Percentiles rank a stretch among this genome's conserved stretches.
phyloP scores from a whole-genome alignment of 2,113 vertebrate genomes.

The Planiliza haematocheilus region DNA sequence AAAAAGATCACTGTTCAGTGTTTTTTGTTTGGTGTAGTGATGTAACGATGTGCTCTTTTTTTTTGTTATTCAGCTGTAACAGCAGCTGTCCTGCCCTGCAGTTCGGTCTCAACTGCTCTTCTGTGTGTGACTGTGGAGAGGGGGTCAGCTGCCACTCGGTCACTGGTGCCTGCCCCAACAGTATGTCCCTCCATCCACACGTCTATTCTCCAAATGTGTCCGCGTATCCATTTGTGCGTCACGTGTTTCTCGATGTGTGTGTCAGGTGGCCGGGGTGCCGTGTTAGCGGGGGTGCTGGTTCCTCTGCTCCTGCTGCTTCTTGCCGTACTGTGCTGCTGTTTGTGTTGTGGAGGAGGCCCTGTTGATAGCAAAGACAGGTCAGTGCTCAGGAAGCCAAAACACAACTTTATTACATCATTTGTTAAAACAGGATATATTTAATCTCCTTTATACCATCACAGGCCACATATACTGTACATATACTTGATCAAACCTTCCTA shows the following conservation, averaged over 20 bases:
- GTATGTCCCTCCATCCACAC: constrained; percentile 75
- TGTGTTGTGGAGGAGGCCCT: constrained; percentile 81
- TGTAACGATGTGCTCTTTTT: constrained; percentile 14
- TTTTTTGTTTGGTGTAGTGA: background rate
- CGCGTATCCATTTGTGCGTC: background rate
- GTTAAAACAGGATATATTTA: too few relatives aligned
- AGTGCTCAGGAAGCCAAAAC: too few relatives aligned
- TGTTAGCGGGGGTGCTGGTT: constrained; percentile 84
- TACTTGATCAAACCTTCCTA: too few relatives aligned
- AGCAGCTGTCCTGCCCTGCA: constrained; percentile 85
- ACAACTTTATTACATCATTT: too few relatives aligned
- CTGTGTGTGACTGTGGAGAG: constrained; percentile 83
- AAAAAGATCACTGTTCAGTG: constrained; percentile 30
- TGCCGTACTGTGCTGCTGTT: constrained; percentile 85
- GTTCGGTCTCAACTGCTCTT: constrained; percentile 91
- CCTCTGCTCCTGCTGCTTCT: constrained; percentile 85
- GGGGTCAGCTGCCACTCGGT: constrained; percentile 82
- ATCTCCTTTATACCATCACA: too few relatives aligned
- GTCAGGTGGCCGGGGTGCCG: constrained; percentile 76
- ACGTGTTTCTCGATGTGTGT: background rate
- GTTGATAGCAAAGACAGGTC: constrained; percentile 88
- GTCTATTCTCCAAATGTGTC: background rate
- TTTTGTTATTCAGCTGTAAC: constrained; percentile 88
- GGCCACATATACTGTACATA: too few relatives aligned
- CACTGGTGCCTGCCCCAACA: constrained; percentile 86